Conservation (phyloP, 1,140 invertebrate genomes). For the Cephus cinctus region DNA sequence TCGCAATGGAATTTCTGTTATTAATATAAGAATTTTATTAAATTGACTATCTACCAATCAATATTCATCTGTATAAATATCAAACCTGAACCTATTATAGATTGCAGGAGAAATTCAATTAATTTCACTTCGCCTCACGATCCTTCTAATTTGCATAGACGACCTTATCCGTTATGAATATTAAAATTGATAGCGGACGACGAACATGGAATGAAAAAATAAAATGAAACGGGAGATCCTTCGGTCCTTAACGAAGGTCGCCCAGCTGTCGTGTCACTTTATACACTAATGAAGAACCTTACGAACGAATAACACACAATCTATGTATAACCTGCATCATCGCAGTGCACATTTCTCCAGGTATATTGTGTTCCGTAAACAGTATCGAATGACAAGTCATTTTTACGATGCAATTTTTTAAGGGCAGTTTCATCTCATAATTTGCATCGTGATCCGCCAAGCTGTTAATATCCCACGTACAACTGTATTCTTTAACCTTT, state of each 20-base stretch:
- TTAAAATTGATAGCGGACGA: constrained; percentile 1
- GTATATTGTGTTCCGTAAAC: constrained; percentile 14
- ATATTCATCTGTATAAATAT: too few species aligned
- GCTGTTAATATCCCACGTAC: too few species aligned
- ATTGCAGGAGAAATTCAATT: too few species aligned
- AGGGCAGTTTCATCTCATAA: too few species aligned
- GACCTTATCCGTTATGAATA: constrained; percentile 5
- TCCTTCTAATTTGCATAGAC: neutral
- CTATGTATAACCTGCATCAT: constrained; percentile 1
- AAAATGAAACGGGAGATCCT: constrained; percentile 5
- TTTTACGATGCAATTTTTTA: too few species aligned
- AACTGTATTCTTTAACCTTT: too few species aligned
- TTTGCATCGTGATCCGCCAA: too few species aligned
- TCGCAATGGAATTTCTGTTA: too few species aligned
- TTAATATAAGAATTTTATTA: too few species aligned
- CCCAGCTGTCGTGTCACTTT: constrained; percentile 18
- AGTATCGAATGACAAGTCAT: constrained; percentile 12
- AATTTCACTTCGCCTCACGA: constrained; percentile 27
- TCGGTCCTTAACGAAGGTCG: constrained; percentile 5
- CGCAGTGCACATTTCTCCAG: neutral
- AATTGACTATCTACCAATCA: too few species aligned
- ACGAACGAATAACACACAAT: neutral
- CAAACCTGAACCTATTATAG: too few species aligned
- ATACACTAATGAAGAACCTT: constrained; percentile 8
- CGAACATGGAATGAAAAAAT: neutral